Conservation (phyloP, 2,797 vertebrate genomes). For the Enteromius afrohamiltoni region DNA sequence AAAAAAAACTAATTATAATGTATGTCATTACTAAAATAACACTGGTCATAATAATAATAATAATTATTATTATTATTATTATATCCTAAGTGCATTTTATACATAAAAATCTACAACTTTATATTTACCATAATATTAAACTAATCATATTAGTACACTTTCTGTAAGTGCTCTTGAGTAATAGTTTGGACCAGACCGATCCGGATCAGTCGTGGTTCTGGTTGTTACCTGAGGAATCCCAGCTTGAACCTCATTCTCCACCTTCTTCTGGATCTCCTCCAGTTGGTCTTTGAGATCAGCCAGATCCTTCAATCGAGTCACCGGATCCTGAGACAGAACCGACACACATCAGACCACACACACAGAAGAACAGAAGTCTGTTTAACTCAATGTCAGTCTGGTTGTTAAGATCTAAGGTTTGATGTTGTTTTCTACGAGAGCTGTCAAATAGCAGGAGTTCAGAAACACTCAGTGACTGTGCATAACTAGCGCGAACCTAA, state of each 20-base stretch:
- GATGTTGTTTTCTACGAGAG: neutral
- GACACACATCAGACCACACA: neutral
- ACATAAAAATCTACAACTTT: neutral
- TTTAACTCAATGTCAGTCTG: neutral
- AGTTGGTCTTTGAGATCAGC: conserved; percentile 90
- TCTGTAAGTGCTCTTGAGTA: neutral
- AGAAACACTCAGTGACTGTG: conserved; percentile 4
- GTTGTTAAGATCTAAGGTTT: too few species aligned
- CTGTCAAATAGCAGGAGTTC: neutral
- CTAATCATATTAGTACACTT: too few species aligned
- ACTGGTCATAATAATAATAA: neutral
- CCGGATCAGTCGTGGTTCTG: neutral
- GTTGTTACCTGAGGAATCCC: conserved; percentile 85
- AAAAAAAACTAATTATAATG: neutral
- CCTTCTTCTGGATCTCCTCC: conserved; percentile 85
- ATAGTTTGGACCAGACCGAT: neutral
- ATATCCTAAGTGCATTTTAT: neutral
- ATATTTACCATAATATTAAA: neutral
- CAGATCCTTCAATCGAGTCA: conserved; percentile 87
- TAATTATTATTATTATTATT: neutral
- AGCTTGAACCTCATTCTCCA: conserved; percentile 88
- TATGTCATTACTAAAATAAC: neutral
- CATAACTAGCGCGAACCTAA: neutral
- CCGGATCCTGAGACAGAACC: conserved; percentile 75
- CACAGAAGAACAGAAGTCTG: neutral